Evolutionary conservation across 2,113 vertebrate genomes (phyloP), one percentile per base, ranked within the genome.

Genomic region (mouse (Mus musculus)): DNA sequence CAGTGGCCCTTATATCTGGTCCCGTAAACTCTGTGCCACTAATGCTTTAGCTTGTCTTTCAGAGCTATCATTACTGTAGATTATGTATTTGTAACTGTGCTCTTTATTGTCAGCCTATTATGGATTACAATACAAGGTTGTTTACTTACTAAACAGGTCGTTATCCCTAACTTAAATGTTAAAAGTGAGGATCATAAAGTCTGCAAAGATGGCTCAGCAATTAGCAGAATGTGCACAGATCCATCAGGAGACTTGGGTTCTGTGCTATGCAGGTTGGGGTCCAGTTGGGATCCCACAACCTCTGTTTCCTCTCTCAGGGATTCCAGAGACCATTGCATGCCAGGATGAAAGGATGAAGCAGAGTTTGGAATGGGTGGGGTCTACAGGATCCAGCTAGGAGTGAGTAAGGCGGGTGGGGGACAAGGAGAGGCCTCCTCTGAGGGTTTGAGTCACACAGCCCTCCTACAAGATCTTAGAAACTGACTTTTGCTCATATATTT

Each of bases 351-450:
- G 13, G 67, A 33, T 67, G 30, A 67, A 67, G 4, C 65, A 67
- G 28, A 67, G 65, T 67, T 28, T 67, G 30, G 65, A 36, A 69
- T 69, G 30, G 33, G 30, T 16, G 13, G 30, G 30, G 30, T 33
- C 30, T 69, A 69, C 13, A 69, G 67, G 30, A 69, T 69, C 30
- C 67, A 69, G 12, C 30, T 69, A 13, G 30, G 5, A 69, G 30
- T 69, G 3, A 67, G 65, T 33, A 30, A 12, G 30, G 28, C 1
- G 2, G 8, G 67, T 2, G 0, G 5, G 30, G 13, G 30, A 7
- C 12, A 33, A 13, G 30, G 30, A 5, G 5, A 33, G 13, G 5
- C 5, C 67, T 69, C 9, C 30, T 69, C 30, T 33, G 30, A 69
- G 13, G 30, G 33, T 69, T 69, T 33, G 16, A 69, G 67, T 16